These are phyloP conservation scores for Rhimphoctona megacephalus DNA, from an alignment of 2,888 invertebrate genomes.

Conservation along the genomic window DNA sequence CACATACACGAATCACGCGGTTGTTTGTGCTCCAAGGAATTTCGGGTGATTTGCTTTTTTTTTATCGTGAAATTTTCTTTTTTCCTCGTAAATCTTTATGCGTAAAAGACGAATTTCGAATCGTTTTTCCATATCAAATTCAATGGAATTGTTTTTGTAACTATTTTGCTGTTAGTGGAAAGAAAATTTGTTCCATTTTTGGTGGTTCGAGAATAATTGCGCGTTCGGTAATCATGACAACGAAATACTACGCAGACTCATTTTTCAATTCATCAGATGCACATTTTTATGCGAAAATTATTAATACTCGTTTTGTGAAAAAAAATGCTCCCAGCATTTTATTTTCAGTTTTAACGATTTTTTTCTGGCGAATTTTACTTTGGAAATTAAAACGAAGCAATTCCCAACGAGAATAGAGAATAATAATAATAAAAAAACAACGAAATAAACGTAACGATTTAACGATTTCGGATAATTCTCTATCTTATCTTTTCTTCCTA, in stretches of 20 bases:
- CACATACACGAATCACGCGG: neutral
- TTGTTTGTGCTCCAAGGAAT: neutral
- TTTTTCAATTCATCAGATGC: neutral
- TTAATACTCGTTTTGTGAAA: neutral
- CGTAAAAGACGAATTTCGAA: neutral
- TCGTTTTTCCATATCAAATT: neutral
- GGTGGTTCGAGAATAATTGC: neutral
- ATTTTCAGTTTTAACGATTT: neutral
- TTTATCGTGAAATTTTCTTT: neutral
- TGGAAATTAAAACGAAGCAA: neutral
- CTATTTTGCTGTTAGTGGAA: neutral
- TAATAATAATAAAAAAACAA: constrained; percentile 6
- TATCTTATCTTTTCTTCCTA: neutral
- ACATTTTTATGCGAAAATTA: neutral
- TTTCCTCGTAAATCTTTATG: neutral
- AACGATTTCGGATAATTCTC: neutral
- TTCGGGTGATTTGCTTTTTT: neutral
- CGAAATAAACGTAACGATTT: constrained; percentile 32
- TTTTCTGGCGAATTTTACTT: neutral
- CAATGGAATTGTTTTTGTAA: neutral
- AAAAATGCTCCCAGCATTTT: neutral
- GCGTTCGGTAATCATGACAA: neutral
- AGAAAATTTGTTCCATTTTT: neutral
- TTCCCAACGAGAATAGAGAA: constrained; percentile 26
- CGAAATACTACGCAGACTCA: neutral